phyloP scores from a whole-genome alignment of 2,113 vertebrate species.

The Herpetotheres cachinnans region DNA sequence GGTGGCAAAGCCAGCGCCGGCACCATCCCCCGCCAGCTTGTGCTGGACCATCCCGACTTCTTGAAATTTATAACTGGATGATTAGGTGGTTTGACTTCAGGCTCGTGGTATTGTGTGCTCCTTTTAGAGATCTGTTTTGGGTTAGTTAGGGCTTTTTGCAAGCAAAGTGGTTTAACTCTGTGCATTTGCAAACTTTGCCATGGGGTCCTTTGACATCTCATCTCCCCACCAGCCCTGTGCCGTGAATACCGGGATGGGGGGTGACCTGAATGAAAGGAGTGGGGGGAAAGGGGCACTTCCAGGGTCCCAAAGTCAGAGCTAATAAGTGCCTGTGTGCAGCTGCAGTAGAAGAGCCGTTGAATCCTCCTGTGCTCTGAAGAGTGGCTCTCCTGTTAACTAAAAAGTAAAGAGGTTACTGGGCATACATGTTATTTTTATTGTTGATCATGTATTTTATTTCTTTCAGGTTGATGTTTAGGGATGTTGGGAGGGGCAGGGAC shows the following conservation, averaged over 20 bases:
- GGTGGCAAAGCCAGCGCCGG: background rate
- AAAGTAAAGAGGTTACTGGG: background rate
- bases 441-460: rapidly evolving
- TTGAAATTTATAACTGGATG: background rate
- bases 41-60: background rate
- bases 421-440: background rate
- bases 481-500: background rate
- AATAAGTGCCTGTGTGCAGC: background rate
- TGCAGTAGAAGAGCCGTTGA: background rate
- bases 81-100: background rate
- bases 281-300: background rate
- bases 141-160: background rate
- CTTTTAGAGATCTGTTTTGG: background rate
- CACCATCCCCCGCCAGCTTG: rapidly evolving
- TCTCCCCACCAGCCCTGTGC: background rate
- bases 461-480: background rate
- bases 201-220: background rate
- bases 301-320: background rate
- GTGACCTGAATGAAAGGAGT: background rate
- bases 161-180: background rate
- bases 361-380: background rate
- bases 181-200: background rate
- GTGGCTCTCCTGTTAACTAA: background rate
- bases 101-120: rapidly evolving
- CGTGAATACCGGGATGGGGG: rapidly evolving